Percentiles rank a stretch among this genome's conserved stretches.
These are phyloP conservation scores for Umimayanthus kanabou DNA, from an alignment of 92 coral and sea anemone species.

Conservation along the genomic window DNA sequence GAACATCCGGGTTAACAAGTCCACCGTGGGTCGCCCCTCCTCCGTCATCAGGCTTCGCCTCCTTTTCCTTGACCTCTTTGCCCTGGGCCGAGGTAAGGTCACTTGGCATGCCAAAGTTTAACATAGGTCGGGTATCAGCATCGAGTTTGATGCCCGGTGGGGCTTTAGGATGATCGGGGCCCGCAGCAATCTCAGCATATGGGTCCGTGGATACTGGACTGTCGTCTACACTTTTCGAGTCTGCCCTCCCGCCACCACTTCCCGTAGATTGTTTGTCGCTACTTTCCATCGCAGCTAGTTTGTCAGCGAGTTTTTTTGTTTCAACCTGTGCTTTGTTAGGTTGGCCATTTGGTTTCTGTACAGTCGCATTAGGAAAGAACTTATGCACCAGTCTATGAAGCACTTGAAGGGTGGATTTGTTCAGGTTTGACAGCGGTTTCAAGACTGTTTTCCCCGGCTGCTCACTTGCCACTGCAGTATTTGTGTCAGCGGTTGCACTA, in stretches of 20 bases:
- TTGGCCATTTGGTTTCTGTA: conserved; percentile 21
- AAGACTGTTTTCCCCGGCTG: conserved; percentile 27
- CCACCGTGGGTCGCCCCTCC: conserved; percentile 32
- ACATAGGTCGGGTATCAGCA: conserved; percentile 34
- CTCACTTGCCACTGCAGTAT: not conserved
- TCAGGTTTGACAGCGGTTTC: conserved; percentile 35
- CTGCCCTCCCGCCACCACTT: conserved; percentile 33
- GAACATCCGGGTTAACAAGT: conserved; percentile 46
- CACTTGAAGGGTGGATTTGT: conserved; percentile 22
- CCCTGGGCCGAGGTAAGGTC: conserved; percentile 10
- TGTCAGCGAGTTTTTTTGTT: conserved; percentile 24
- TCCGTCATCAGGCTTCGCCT: conserved; percentile 13
- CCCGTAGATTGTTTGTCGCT: conserved; percentile 11
- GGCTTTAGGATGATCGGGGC: conserved; percentile 87
- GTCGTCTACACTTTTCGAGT: not conserved
- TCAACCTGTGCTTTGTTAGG: not conserved
- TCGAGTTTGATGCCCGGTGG: conserved; percentile 81
- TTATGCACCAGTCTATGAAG: conserved; percentile 37
- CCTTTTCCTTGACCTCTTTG: conserved; percentile 35
- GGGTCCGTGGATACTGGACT: conserved; percentile 52
- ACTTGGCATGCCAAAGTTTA: conserved; percentile 35
- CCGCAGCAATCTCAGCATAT: conserved; percentile 91
- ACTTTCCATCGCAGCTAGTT: conserved; percentile 17
- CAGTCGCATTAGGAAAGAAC: conserved; percentile 30
- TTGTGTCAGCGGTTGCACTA: not conserved